These are phyloP conservation scores for Hystrix cristata DNA, from an alignment of 2,113 vertebrate genomes.

Conservation along the genomic window DNA sequence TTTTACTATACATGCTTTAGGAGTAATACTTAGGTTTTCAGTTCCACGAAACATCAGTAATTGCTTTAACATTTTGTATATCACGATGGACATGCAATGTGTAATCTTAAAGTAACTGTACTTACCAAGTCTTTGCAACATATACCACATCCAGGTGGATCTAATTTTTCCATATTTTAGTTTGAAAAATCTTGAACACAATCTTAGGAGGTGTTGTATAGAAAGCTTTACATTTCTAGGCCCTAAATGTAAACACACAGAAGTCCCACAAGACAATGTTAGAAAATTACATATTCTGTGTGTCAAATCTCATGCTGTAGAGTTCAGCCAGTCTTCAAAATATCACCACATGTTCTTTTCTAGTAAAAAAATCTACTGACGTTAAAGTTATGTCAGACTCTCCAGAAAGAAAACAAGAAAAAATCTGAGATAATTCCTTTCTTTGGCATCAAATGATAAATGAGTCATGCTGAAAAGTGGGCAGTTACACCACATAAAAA, in stretches of 20 bases:
- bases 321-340: conserved; percentile 74
- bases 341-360: conserved; percentile 59
- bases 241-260: conserved; percentile 65
- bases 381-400: conserved; percentile 76
- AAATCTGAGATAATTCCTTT: conserved; percentile 69
- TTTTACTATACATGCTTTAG: background rate
- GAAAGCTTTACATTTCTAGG: conserved; percentile 57
- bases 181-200: conserved; percentile 42
- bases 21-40: background rate
- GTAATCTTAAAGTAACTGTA: background rate
- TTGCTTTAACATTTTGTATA: background rate
- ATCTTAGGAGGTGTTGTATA: conserved; percentile 35
- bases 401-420: conserved; percentile 72
- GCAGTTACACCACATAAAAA: conserved; percentile 72
- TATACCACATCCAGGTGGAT: background rate
- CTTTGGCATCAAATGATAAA: conserved; percentile 74
- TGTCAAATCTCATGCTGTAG: conserved; percentile 67
- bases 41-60: background rate
- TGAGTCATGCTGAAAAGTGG: conserved; percentile 76
- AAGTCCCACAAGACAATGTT: conserved; percentile 43
- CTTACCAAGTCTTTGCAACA: background rate
- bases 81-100: background rate
- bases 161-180: background rate
- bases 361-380: conserved; percentile 74
- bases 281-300: conserved; percentile 72